Percentiles rank a stretch among this genome's conserved stretches.
Evolutionary conservation across 2,797 vertebrate genomes (phyloP).

Genomic region (Melopsittacus undulatus): DNA sequence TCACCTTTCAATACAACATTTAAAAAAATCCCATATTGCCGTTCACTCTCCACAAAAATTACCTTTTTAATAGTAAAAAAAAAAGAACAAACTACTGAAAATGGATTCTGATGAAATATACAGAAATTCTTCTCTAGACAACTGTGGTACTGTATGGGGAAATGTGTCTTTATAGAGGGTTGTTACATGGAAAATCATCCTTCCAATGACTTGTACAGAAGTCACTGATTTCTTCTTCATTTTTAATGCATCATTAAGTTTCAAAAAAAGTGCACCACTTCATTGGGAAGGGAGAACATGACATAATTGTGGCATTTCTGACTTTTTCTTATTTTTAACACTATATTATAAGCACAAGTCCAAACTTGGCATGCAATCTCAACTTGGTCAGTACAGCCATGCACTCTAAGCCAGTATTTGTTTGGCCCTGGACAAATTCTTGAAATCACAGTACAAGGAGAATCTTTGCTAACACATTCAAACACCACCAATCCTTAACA

Average conservation of each 20-base stretch:
- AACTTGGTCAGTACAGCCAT: not conserved
- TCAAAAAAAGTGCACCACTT: not conserved
- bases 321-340: constrained; percentile 16
- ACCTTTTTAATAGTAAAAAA: constrained; percentile 12
- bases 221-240: not conserved
- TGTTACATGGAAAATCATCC: not conserved
- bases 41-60: not conserved
- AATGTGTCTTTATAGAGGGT: not conserved
- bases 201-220: constrained; percentile 16
- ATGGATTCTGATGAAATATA: constrained; percentile 6
- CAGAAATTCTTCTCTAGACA: constrained; percentile 22
- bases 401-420: not conserved
- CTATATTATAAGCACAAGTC: not conserved
- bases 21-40: not conserved
- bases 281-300: not conserved
- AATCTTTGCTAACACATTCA: not conserved
- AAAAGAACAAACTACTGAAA: not conserved
- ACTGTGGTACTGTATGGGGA: not conserved
- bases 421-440: not conserved
- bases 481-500: not conserved
- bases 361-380: not conserved
- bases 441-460: not conserved
- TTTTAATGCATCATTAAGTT: constrained; percentile 1
- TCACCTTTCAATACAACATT: constrained; percentile 21
- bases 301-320: not conserved